phyloP scores from a whole-genome alignment of 2,797 vertebrate genomes.

The Spinus pinus region DNA sequence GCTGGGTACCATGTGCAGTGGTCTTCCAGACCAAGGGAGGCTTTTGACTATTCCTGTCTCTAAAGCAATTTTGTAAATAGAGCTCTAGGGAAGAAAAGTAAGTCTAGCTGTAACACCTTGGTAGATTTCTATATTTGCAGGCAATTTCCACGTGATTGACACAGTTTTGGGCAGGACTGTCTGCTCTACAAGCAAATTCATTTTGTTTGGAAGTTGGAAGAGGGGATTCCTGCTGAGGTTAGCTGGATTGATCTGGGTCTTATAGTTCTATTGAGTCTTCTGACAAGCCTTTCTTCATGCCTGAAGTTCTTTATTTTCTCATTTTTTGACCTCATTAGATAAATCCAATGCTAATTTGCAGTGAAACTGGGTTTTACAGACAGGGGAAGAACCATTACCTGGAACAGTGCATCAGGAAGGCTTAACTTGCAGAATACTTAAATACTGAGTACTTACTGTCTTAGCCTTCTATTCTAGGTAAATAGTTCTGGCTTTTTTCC shows the following conservation, averaged over 20 bases:
- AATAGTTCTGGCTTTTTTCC: neutral
- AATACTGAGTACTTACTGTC: neutral
- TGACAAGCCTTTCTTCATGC: neutral
- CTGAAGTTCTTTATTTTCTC: neutral
- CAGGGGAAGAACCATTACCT: neutral
- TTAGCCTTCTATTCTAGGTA: neutral
- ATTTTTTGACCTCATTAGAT: neutral
- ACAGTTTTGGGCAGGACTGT: neutral
- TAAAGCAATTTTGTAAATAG: neutral
- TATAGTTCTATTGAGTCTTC: neutral
- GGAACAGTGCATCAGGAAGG: neutral
- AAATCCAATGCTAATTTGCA: neutral
- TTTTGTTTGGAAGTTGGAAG: neutral
- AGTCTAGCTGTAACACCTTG: neutral
- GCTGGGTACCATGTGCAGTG: accelerated
- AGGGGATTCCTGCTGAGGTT: neutral
- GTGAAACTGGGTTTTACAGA: neutral
- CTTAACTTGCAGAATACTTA: neutral
- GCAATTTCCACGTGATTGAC: neutral
- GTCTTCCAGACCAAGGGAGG: neutral
- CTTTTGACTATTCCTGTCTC: neutral
- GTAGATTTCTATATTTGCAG: neutral
- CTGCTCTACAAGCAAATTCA: neutral
- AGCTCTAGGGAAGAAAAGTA: neutral
- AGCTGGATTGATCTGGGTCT: neutral